Evolutionary conservation across 1,140 invertebrate species (phyloP).

Genomic region (Asobara japonica): DNA sequence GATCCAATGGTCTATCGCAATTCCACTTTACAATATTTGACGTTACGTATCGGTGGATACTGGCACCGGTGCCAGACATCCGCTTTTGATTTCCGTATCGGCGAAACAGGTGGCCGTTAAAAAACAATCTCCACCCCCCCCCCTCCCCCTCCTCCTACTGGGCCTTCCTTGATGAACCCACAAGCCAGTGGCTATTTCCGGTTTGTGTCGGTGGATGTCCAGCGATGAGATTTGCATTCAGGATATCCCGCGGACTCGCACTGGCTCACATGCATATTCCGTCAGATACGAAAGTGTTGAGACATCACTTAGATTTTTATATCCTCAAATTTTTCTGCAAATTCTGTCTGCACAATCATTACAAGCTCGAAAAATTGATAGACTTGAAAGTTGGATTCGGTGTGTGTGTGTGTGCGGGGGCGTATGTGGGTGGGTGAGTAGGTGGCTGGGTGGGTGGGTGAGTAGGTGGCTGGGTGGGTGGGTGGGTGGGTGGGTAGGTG

Average conservation of each 20-base stretch:
- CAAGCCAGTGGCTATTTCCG: slow-evolving; percentile 51
- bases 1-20: neutral
- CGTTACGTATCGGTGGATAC: slow-evolving; percentile 22
- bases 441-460: too few relatives aligned
- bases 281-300: neutral
- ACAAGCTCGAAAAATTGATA: too few relatives aligned
- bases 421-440: too few relatives aligned
- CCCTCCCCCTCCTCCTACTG: too few relatives aligned
- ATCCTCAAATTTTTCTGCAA: too few relatives aligned
- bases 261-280: neutral
- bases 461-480: too few relatives aligned
- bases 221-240: slow-evolving; percentile 55
- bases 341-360: too few relatives aligned
- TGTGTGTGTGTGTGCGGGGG: too few relatives aligned
- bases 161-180: slow-evolving; percentile 17
- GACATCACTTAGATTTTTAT: too few relatives aligned
- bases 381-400: too few relatives aligned
- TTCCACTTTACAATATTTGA: neutral
- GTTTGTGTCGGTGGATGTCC: slow-evolving; percentile 29
- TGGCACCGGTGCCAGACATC: slow-evolving; percentile 46
- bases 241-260: slow-evolving; percentile 36
- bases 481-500: too few relatives aligned
- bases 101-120: slow-evolving; percentile 54
- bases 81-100: slow-evolving; percentile 61
- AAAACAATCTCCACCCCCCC: neutral